Percentiles rank a stretch among this genome's conserved stretches.
Conservation (phyloP, 2,888 invertebrate genomes). For the Parnassius mnemosyne region DNA sequence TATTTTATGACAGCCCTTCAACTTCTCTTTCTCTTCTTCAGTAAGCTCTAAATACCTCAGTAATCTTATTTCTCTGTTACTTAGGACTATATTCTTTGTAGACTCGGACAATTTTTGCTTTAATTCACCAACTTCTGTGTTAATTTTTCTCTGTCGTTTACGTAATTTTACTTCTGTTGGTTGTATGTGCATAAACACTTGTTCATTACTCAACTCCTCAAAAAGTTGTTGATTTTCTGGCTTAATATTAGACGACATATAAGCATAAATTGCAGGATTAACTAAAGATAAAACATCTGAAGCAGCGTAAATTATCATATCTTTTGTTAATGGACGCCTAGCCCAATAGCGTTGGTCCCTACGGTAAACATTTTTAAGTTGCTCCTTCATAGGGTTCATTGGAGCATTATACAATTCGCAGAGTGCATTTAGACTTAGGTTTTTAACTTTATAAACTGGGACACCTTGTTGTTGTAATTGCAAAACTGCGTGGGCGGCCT, state of each 20-base stretch:
- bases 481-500: slow-evolving; percentile 94
- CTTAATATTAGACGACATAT: slow-evolving; percentile 83
- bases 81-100: slow-evolving; percentile 92
- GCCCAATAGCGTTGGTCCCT: slow-evolving; percentile 95
- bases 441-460: slow-evolving; percentile 96
- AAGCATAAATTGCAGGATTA: slow-evolving; percentile 90
- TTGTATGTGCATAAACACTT: slow-evolving; percentile 90
- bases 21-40: slow-evolving; percentile 94
- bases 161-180: slow-evolving; percentile 92
- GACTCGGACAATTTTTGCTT: slow-evolving; percentile 89
- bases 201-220: slow-evolving; percentile 92
- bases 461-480: slow-evolving; percentile 94
- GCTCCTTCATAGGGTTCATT: slow-evolving; percentile 94
- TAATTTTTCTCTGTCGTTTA: slow-evolving; percentile 94
- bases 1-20: slow-evolving; percentile 94
- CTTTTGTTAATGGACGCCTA: slow-evolving; percentile 90
- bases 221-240: slow-evolving; percentile 87
- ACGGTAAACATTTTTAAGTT: slow-evolving; percentile 91
- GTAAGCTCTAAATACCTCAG: slow-evolving; percentile 94
- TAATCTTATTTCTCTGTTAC: slow-evolving; percentile 94
- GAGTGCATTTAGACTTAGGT: slow-evolving; percentile 93
- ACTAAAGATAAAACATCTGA: slow-evolving; percentile 93
- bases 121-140: slow-evolving; percentile 93
- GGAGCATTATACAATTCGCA: slow-evolving; percentile 94
- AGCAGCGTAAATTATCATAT: slow-evolving; percentile 95